Evolutionary conservation across 2,113 vertebrate genomes (phyloP).

Genomic region (Alethe diademata): DNA sequence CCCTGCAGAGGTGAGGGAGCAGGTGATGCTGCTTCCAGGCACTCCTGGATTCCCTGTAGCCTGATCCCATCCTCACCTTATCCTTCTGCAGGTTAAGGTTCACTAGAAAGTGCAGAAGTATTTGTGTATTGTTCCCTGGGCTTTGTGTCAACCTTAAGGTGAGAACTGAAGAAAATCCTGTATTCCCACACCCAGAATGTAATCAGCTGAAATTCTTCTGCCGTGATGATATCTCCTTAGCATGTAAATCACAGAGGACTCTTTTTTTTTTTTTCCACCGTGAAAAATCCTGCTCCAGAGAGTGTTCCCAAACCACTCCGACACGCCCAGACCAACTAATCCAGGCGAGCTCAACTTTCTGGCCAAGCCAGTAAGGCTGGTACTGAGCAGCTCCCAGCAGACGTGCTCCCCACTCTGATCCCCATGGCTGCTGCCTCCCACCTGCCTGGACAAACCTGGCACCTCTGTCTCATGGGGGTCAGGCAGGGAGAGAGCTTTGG

Average conservation of each 20-base stretch:
- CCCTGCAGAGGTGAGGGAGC: background rate
- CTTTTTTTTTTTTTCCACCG: rapidly evolving
- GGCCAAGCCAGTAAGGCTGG: slow-evolving; percentile 35
- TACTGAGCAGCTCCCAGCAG: background rate
- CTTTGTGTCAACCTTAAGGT: slow-evolving; percentile 40
- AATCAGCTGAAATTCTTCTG: slow-evolving; percentile 58
- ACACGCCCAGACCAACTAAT: slow-evolving; percentile 57
- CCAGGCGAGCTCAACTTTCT: slow-evolving; percentile 51
- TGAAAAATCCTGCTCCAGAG: background rate
- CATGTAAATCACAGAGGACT: slow-evolving; percentile 17
- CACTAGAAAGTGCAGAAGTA: background rate
- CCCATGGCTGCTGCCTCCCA: slow-evolving; percentile 22
- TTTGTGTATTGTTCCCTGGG: background rate
- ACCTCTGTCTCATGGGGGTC: rapidly evolving
- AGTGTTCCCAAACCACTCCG: slow-evolving; percentile 48
- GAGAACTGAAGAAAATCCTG: slow-evolving; percentile 44
- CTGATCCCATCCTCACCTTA: background rate
- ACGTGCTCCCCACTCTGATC: background rate
- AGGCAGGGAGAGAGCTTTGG: background rate
- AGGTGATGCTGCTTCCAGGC: background rate
- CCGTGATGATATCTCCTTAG: slow-evolving; percentile 41
- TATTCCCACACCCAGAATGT: slow-evolving; percentile 55
- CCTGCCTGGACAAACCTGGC: background rate
- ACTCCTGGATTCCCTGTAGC: background rate
- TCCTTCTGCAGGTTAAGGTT: background rate